phyloP scores from a whole-genome alignment of 1,140 invertebrate species.

The Homalodisca vitripennis region DNA sequence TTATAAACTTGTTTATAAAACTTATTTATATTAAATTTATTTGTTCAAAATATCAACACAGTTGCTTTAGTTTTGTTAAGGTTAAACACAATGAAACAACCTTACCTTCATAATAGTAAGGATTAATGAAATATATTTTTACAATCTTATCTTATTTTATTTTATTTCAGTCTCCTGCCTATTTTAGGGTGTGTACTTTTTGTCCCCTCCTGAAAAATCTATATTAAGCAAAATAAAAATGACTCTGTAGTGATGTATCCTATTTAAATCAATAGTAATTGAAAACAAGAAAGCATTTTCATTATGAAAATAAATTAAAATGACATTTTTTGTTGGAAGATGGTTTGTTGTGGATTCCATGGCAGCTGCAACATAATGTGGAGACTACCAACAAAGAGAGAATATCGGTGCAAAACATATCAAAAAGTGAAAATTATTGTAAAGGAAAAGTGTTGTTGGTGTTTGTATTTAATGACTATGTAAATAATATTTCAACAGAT shows the following conservation, averaged over 20 bases:
- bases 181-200: no score
- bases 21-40: no score
- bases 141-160: no score
- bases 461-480: slow-evolving; percentile 5
- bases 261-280: background rate
- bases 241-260: background rate
- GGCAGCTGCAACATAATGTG: background rate
- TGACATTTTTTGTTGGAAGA: background rate
- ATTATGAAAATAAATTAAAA: background rate
- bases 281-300: background rate
- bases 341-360: slow-evolving; percentile 10
- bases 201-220: no score
- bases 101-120: no score
- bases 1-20: no score
- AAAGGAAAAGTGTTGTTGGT: slow-evolving; percentile 19
- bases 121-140: no score
- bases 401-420: slow-evolving; percentile 36
- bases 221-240: background rate
- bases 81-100: no score
- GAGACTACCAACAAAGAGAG: slow-evolving; percentile 30
- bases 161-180: no score
- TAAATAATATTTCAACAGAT: slow-evolving; percentile 3
- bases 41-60: no score
- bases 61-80: no score
- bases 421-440: slow-evolving; percentile 28